Evolutionary conservation across 2,888 invertebrate species (phyloP), one percentile per base, ranked within the genome.

Genomic region (Resseliella maxima): DNA sequence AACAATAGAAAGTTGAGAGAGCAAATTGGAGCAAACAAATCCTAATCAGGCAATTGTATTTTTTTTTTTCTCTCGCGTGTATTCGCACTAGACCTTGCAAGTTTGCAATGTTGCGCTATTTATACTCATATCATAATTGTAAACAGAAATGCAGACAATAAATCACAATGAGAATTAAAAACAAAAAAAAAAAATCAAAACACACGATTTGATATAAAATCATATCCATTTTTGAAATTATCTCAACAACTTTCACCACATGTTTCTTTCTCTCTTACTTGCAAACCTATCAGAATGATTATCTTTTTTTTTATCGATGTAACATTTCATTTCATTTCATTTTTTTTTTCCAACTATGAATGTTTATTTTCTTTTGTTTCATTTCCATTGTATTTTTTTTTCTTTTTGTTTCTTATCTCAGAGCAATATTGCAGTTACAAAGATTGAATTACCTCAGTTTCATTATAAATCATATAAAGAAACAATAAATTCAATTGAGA

Each of bases 1-100:
- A 72, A 72, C 72, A 72, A 72, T 72, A 72, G 72, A 72, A 72
- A 72, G 72, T 72, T 72, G 72, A 31, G 31, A 72, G 31, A 72
- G 24, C 2, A 50, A 50, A 50, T 50, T 72, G 31, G 72, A 72
- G 72, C 72, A 72, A 2, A 72, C 15, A 50, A 50, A 50, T 50
- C 59, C 59, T 15, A 59, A 59, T 6, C 2, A n/a, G 59, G 59
- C 59, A 59, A 6, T 50, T 15, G 8, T 12, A 50, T 24, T 3
- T 27, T 31, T 72, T 72, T 35, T 35, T 72, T 27, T n/a, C n/a
- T n/a, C n/a, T n/a, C n/a, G n/a, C n/a, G n/a, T n/a, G n/a, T n/a
- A n/a, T n/a, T 31, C 12, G 72, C 35, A 72, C 72, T 72, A 72
- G 35, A 72, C 72, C 72, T 31, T 72, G 59, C 59, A 59, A 59